Evolutionary conservation across 2,113 vertebrate genomes (phyloP), one percentile per base, ranked within the genome.

Genomic region (Atherinomorus stipes): DNA sequence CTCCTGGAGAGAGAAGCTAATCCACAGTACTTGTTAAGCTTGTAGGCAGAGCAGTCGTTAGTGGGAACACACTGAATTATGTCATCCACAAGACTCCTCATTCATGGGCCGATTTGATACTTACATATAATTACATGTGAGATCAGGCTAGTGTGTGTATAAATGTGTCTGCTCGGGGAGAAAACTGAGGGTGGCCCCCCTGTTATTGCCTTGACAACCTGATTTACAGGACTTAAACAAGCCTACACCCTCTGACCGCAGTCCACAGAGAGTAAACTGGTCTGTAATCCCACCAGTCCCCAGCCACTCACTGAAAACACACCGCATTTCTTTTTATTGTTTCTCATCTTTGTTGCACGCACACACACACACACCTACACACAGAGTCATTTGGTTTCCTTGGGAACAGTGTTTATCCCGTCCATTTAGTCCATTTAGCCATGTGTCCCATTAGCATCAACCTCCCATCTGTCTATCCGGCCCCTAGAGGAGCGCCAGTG

Each of bases 391-490:
- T 60, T 60, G 25, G 85, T 89, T 86, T 88, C 87, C 83, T 54
- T 84, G 80, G 85, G 74, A 89, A 88, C 81, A 16, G 31, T 73
- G 66, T 89, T 85, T 83, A 85, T 87, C 61, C 83, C 52, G 64
- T 84, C 83, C 84, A 88, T 85, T 88, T 84, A 89, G 79, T 67
- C 78, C 80, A 83, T 88, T 91, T 91, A 87, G 89, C 83, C 60
- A 15, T 21, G 74, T 85, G 82, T 88, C 78, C 86, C 87, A 88
- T 90, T 88, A 89, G 81, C 77, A 80, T 69, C 78, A 77, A 64
- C 61, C 76, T 83, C 87, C 89, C 90, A 90, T 90, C 89, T 91
- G 90, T 87, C 84, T 88, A 8, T 57, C 25, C 7, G 3, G 73
- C 74, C 86, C 68, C 84, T 45, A 52, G 77, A 85, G 80, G 23